Evolutionary conservation across 2,888 invertebrate species (phyloP), one percentile per base, ranked within the genome.

Genomic region (Alentia gelatinosa): DNA sequence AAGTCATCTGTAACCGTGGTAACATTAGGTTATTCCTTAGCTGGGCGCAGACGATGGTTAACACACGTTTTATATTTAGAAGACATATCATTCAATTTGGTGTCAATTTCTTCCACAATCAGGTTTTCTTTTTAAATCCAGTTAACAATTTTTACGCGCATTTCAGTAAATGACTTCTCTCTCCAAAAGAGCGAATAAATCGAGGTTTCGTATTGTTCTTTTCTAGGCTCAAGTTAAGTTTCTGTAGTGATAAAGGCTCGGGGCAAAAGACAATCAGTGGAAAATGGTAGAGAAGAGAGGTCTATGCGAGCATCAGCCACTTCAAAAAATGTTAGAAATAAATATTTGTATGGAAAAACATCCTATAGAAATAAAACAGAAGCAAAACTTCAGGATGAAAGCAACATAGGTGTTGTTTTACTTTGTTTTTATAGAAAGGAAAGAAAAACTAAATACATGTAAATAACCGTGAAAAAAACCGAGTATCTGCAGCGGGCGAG

Each of bases 1-100:
- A 86, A 47, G 86, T 86, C 86, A 86, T 86, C 86, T 86, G 86
- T 86, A 86, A 86, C 86, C 86, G n/a, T 42, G 86, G 86, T 86
- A 86, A 86, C 50, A 86, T 30, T 35, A 9, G 33, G 50, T 42
- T 47, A 86, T 86, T 79, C 35, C 56, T 56, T 56, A 56, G n/a
- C 19, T n/a, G 56, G 3, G n/a, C 56, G n/a, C 9, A 7, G 47
- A 15, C 47, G 15, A 42, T 42, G 15, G n/a, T n/a, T n/a, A n/a
- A n/a, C n/a, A n/a, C n/a, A n/a, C n/a, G n/a, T n/a, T n/a, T n/a
- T n/a, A n/a, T n/a, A n/a, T n/a, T n/a, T n/a, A n/a, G n/a, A n/a
- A n/a, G n/a, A n/a, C n/a, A n/a, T n/a, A n/a, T n/a, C n/a, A n/a
- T n/a, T n/a, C n/a, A n/a, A n/a, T n/a, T n/a, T n/a, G n/a, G n/a